A percentile compares a stretch with the other conserved stretches of the same genome.
Evolutionary conservation across 2,113 vertebrate genomes (phyloP).

Genomic region (Aegithalos caudatus): DNA sequence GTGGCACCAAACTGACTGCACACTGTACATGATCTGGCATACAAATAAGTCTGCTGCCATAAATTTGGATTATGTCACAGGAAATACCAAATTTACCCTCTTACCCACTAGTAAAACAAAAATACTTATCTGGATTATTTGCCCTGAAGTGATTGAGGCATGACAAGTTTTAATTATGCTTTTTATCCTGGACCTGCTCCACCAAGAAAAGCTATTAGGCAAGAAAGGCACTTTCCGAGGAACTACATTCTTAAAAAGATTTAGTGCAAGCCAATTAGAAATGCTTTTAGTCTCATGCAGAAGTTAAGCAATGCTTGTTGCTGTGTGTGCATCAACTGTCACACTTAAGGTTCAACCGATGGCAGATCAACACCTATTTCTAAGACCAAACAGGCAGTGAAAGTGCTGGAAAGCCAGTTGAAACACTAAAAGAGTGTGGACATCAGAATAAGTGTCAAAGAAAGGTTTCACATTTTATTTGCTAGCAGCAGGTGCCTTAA

Average conservation of each 20-base stretch:
- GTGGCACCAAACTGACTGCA: constrained; percentile 2
- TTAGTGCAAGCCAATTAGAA: neutral
- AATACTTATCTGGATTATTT: neutral
- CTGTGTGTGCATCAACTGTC: neutral
- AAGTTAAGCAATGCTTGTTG: neutral
- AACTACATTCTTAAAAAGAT: neutral
- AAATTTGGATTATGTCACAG: constrained; percentile 6
- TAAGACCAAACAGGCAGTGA: neutral
- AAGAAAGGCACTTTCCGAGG: neutral
- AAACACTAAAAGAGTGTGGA: neutral
- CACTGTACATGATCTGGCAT: neutral
- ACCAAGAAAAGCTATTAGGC: neutral
- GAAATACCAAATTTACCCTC: constrained; percentile 18
- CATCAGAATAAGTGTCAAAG: neutral
- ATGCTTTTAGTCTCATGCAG: neutral
- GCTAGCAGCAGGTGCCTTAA: neutral
- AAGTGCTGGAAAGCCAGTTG: neutral
- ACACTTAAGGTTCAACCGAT: neutral
- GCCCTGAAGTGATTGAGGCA: neutral
- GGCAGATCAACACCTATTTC: neutral
- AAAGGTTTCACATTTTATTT: neutral
- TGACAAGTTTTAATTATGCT: neutral
- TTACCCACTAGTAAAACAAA: neutral
- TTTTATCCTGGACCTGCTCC: neutral
- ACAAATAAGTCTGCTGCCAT: neutral